phyloP scores from a whole-genome alignment of 2,888 invertebrate species.

The Xestia c-nigrum region DNA sequence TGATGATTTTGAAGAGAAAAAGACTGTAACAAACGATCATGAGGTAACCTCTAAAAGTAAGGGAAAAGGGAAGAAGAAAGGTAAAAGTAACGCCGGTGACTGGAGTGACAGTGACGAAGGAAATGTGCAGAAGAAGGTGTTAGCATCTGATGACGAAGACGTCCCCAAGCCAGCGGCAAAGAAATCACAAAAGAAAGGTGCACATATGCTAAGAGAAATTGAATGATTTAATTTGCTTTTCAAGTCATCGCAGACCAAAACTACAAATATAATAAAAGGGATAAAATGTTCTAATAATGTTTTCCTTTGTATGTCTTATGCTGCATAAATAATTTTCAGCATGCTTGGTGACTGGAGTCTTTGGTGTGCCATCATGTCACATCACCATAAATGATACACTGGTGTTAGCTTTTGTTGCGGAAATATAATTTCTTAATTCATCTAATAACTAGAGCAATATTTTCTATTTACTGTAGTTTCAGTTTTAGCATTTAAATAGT shows the following conservation, averaged over 20 bases:
- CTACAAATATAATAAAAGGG: neutral
- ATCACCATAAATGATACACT: neutral
- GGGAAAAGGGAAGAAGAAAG: slow-evolving; percentile 87
- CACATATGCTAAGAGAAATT: slow-evolving; percentile 50
- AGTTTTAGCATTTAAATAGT: neutral
- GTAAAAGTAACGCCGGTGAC: slow-evolving; percentile 85
- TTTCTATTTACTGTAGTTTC: neutral
- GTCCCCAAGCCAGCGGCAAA: slow-evolving; percentile 82
- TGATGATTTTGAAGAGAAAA: slow-evolving; percentile 88
- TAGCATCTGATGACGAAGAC: slow-evolving; percentile 85
- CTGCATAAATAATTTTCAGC: neutral
- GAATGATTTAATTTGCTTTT: neutral
- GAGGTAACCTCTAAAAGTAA: slow-evolving; percentile 90
- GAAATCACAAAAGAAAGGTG: slow-evolving; percentile 90
- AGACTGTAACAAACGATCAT: slow-evolving; percentile 74
- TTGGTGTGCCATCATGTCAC: neutral
- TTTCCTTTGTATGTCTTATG: neutral
- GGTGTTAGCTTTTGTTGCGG: neutral
- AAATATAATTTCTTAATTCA: neutral
- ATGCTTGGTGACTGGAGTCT: neutral
- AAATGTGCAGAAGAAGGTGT: slow-evolving; percentile 74
- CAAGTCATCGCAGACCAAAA: neutral
- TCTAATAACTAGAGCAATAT: neutral
- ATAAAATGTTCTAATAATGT: neutral
- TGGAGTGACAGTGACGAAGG: slow-evolving; percentile 84